Base-by-base conservation (phyloP, 1,140 invertebrate species). In the Orius insidiosus region DNA sequence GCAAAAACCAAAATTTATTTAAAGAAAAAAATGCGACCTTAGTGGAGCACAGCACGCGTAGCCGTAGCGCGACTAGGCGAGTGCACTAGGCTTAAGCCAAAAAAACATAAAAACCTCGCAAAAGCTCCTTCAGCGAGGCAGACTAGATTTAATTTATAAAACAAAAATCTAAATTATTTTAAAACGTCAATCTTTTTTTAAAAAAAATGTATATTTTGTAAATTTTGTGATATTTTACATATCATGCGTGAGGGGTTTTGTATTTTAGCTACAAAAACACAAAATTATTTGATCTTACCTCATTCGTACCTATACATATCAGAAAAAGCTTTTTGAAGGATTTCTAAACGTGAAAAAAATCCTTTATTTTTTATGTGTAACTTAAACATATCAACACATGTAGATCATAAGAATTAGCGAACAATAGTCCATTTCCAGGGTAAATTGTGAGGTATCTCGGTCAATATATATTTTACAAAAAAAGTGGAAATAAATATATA, bases 391-490 rank as follows among this genome's bases (percentile, higher is more conserved):
- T 47, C 37, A 49, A 24, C 24, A 24, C 24, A 24, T 24, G 19
- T 34, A 32, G 30, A 18, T n/a, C 44, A 33, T 45, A 44, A 37
- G 36, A 41, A 44, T 32, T 49, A 49, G 47, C 47, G 43, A 37
- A 37, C 45, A 49, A 36, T 45, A 45, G 47, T 49, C 18, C 42
- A 49, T 18, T 49, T 49, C 39, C 47, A 49, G 47, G 47, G 47
- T 49, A 49, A 47, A 32, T 3, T 24, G 24, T 24, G 24, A 24
- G 24, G 24, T 24, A 46, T 7, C 2, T 45, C 10, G 24, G 11
- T 45, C 11, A 13, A 31, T 34, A 14, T 33, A 14, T 45, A 14
- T 45, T 45, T 45, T 45, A 16, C 11, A 34, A 35, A 14, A 45
- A 35, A 32, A 31, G 14, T 11, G 31, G 24, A 24, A 37, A 39